Percentiles rank a stretch among this genome's conserved stretches.
phyloP scores from a whole-genome alignment of 2,888 invertebrate genomes.

The Melinaea marsaeus region DNA sequence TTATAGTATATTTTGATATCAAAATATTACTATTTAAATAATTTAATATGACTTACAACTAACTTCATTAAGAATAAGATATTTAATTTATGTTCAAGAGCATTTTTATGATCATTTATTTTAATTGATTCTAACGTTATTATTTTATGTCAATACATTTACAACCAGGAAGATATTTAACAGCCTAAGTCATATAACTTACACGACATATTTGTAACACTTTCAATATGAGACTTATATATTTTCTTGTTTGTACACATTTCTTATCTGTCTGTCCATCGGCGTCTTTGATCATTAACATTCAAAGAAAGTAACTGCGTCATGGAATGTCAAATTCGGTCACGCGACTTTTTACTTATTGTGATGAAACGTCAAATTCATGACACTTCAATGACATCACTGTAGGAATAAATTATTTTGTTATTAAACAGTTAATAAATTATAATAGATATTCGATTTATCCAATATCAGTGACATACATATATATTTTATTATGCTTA shows the following conservation, averaged over 20 bases:
- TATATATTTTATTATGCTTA: neutral
- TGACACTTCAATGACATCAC: neutral
- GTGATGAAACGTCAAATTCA: slow-evolving; percentile 17
- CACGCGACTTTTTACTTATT: slow-evolving; percentile 22
- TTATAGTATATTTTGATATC: too few relatives aligned
- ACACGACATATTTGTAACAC: neutral
- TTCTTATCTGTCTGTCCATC: neutral
- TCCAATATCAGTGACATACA: too few relatives aligned
- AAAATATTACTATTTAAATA: too few relatives aligned
- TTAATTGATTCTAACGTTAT: too few relatives aligned
- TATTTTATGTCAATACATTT: too few relatives aligned
- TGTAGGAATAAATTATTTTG: slow-evolving; percentile 7
- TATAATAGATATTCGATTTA: too few relatives aligned
- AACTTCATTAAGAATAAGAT: too few relatives aligned
- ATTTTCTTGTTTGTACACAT: neutral
- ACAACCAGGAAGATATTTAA: too few relatives aligned
- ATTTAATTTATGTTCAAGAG: too few relatives aligned
- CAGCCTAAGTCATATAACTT: neutral
- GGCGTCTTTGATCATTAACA: slow-evolving; percentile 14
- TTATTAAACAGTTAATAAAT: too few relatives aligned
- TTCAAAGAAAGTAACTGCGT: slow-evolving; percentile 10
- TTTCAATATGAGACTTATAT: neutral
- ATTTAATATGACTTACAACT: too few relatives aligned
- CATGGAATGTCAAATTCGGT: slow-evolving; percentile 16
- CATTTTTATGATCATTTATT: too few relatives aligned